Base-by-base conservation (phyloP, 1,140 invertebrate genomes). In the Bombus huntii region DNA sequence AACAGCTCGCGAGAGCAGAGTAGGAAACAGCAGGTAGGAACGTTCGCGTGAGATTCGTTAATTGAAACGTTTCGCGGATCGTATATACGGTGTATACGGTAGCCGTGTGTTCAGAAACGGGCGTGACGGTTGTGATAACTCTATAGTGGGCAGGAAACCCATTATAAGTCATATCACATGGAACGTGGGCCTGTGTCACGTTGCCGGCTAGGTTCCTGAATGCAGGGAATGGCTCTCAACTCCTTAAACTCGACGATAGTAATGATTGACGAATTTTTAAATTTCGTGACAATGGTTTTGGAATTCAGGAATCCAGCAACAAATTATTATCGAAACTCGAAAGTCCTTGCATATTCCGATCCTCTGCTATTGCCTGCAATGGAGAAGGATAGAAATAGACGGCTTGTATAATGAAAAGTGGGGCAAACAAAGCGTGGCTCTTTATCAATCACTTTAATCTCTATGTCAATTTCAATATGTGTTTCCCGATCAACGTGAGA, bases 11-110 rank as follows among this genome's bases (percentile, higher is more conserved):
- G 37, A 57, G 71, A 59, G 62, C 42, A 66, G 31, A 59, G 72
- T 62, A 47, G 59, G 65, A 57, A 74, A 34, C 53, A 44, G 44
- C 18, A 10, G n/a, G 31, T 4, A 39, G 10, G 13, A 71, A 76
- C 37, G 75, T n/a, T 81, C 31, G 22, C 74, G 83, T 73, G 75
- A 92, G 90, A 90, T 92, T 89, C 72, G 85, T 87, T 91, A 91
- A 92, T 92, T 92, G 88, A 92, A 92, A 91, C 80, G 87, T 92
- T 85, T 76, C 59, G 71, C 65, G 25, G 74, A 68, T 15, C 62
- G 65, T 75, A 65, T 25, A 42, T 39, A 70, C 89, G 80, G 68
- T 75, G 57, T 25, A 37, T 39, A 70, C 89, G 80, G 90, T 91
- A 91, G 90, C 74, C 31, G 42, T 57, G 18, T 68, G 81, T 70